Evolutionary conservation across 2,888 invertebrate species (phyloP), one percentile per base, ranked within the genome.

Genomic region (Mythimna loreyi): DNA sequence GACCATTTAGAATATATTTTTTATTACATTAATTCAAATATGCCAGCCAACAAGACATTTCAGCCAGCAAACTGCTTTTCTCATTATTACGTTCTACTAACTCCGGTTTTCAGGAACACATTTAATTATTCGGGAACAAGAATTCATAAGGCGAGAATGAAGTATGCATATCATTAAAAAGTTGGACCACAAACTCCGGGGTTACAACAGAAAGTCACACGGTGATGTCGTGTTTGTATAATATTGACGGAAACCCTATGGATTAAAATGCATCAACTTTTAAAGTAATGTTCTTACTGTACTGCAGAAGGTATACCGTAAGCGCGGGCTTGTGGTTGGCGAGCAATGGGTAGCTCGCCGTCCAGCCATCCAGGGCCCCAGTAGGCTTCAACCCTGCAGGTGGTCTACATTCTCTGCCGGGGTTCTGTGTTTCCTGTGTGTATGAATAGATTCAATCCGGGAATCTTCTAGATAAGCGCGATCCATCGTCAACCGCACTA

Each of bases 71-170:
- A 40, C 50, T 25, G 60, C 28, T 56, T 71, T 63, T 3, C 47
- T 60, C 28, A 43, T 75, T 67, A 59, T 67, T 23, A 60, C 50
- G 43, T 60, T 56, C 58, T 62, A 58, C 47, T 62, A 50, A 63
- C 57, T 49, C 36, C 50, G 11, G 58, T 76, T 78, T 78, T 13
- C 62, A 40, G 16, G 56, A 73, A 59, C 61, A 52, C 67, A 60
- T 67, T 76, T 60, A 74, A 76, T 76, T 76, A 73, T 76, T 74
- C 63, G 57, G 43, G 60, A 74, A 79, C 75, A 67, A 79, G 76
- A 79, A 74, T 74, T 76, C 60, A 79, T 79, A 79, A 74, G 79
- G 78, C 59, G 59, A 60, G 60, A 78, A 79, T 72, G 57, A 73
- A 67, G 67, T 63, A 79, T 73, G 75, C 79, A 79, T 57, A 67